Percentiles rank a stretch among this genome's conserved stretches.
These are phyloP conservation scores for Nudaria mundana DNA, from an alignment of 2,888 invertebrate genomes.

Conservation along the genomic window DNA sequence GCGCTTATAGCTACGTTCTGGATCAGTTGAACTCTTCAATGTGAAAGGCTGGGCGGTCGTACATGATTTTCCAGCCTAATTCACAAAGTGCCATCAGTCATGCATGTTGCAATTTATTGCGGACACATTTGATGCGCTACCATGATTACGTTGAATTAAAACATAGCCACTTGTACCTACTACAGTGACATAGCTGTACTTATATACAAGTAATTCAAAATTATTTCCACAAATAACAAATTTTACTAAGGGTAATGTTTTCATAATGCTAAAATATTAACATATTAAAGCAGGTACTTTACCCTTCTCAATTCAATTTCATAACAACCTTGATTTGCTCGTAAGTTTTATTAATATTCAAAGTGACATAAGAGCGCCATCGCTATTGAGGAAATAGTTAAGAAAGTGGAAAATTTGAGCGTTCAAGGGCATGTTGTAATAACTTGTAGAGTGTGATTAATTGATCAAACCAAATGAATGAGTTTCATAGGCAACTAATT, in stretches of 20 bases:
- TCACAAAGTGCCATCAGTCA: conserved; percentile 49
- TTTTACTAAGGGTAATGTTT: too few relatives aligned
- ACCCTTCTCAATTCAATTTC: too few relatives aligned
- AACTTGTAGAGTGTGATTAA: neutral
- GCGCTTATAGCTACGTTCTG: too few relatives aligned
- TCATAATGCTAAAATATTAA: too few relatives aligned
- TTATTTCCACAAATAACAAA: conserved; percentile 22
- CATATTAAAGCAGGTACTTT: too few relatives aligned
- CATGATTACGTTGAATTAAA: conserved; percentile 38
- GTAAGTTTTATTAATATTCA: neutral
- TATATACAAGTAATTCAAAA: conserved; percentile 10
- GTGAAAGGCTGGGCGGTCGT: conserved; percentile 59
- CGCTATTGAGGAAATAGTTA: conserved; percentile 32
- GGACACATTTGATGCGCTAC: conserved; percentile 45
- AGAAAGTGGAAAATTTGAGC: conserved; percentile 26
- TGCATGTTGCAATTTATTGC: conserved; percentile 55
- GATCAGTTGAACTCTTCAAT: conserved; percentile 38
- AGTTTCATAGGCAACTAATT: too few relatives aligned
- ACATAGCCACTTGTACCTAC: too few relatives aligned
- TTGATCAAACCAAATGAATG: too few relatives aligned
- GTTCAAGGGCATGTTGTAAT: conserved; percentile 19
- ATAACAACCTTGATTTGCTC: conserved; percentile 23
- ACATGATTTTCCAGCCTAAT: conserved; percentile 67
- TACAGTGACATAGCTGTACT: conserved; percentile 25
- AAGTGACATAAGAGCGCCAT: conserved; percentile 12